Percentiles rank a stretch among this genome's conserved stretches.
Conservation (phyloP, 2,113 vertebrate genomes). For the Rhagologus leucostigma region DNA sequence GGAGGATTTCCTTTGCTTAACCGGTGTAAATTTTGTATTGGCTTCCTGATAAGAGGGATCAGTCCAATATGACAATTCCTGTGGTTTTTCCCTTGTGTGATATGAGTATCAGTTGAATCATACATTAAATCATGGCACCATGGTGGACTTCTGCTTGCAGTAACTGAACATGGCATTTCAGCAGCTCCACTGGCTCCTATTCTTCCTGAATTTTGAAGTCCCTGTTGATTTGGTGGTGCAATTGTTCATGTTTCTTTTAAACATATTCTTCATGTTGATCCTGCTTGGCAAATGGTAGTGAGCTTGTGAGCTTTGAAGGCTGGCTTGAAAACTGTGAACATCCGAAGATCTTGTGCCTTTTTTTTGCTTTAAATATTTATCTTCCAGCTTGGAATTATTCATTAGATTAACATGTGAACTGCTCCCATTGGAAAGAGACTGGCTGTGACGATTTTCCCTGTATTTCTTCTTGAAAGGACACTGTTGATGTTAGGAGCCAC, state of each 20-base stretch:
- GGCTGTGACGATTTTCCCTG: slow-evolving; percentile 19
- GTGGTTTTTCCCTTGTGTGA: neutral
- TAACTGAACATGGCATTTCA: neutral
- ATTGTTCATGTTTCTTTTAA: slow-evolving; percentile 37
- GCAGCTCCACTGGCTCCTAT: neutral
- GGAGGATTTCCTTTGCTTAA: neutral
- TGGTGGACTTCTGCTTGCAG: neutral
- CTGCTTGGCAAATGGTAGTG: slow-evolving; percentile 38
- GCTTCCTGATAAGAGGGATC: neutral
- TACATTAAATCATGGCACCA: neutral
- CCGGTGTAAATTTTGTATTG: accelerated
- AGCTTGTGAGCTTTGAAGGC: slow-evolving; percentile 23
- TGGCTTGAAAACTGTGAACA: slow-evolving; percentile 28
- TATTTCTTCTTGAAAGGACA: slow-evolving; percentile 6
- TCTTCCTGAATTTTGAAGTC: slow-evolving; percentile 6
- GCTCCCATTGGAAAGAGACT: slow-evolving; percentile 45
- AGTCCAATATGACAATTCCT: neutral
- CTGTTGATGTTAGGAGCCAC: neutral
- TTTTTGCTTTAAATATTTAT: slow-evolving; percentile 60
- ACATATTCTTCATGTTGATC: neutral
- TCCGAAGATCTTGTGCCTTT: slow-evolving; percentile 13
- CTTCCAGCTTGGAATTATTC: slow-evolving; percentile 62
- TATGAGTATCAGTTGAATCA: neutral
- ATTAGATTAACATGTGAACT: slow-evolving; percentile 46
- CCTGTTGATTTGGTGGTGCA: neutral